Conservation (phyloP, 2,888 invertebrate species). For the Cephonodes hylas region DNA sequence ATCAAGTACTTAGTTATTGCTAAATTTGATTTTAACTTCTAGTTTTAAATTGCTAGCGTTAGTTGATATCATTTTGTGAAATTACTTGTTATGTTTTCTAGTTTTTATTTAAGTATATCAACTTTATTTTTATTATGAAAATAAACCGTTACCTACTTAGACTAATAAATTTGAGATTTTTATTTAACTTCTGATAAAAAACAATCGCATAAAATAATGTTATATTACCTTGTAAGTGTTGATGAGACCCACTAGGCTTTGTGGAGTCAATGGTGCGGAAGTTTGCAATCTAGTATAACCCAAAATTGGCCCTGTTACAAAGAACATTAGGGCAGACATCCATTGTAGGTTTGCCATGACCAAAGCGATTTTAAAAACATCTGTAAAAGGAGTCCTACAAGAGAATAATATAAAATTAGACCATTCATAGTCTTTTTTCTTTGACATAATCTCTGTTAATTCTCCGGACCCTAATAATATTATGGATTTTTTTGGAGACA, state of each 20-base stretch:
- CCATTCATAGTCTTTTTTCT: too few species aligned
- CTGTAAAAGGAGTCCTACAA: slow-evolving; percentile 37
- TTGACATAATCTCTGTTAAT: background rate
- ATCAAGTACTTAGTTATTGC: too few species aligned
- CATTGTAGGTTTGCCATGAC: slow-evolving; percentile 50
- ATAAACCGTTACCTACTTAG: too few species aligned
- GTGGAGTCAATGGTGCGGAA: slow-evolving; percentile 38
- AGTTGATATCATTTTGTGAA: too few species aligned
- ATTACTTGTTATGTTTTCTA: too few species aligned
- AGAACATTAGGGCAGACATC: slow-evolving; percentile 46
- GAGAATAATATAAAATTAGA: too few species aligned
- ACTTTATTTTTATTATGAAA: too few species aligned
- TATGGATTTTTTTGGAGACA: too few species aligned
- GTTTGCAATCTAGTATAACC: slow-evolving; percentile 42
- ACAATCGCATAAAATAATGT: background rate
- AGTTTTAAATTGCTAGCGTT: too few species aligned
- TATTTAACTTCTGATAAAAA: background rate
- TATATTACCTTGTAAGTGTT: slow-evolving; percentile 47
- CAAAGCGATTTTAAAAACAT: slow-evolving; percentile 27
- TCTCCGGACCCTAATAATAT: background rate
- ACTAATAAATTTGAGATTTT: too few species aligned
- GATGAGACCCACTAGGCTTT: slow-evolving; percentile 35
- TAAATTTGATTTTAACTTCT: too few species aligned
- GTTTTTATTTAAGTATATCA: too few species aligned
- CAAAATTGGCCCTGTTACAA: slow-evolving; percentile 39